A percentile compares a stretch with the other conserved stretches of the same genome.
These are phyloP conservation scores for Spheniscus humboldti DNA, from an alignment of 2,797 vertebrate species.

Conservation along the genomic window DNA sequence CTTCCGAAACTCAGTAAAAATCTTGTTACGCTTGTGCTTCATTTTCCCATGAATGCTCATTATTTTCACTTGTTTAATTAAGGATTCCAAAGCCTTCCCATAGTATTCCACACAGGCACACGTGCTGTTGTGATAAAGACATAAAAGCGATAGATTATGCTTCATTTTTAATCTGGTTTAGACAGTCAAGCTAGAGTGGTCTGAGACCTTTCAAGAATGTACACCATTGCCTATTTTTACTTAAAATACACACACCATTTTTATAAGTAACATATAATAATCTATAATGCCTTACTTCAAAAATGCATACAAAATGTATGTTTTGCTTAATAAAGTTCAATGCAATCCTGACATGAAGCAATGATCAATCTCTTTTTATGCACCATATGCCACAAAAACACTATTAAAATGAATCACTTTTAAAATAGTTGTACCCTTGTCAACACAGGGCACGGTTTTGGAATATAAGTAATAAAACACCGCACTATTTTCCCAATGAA, in stretches of 20 bases:
- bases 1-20: constrained; percentile 87
- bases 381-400: background rate
- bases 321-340: background rate
- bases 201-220: background rate
- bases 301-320: background rate
- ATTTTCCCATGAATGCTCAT: constrained; percentile 95
- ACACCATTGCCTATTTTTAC: background rate
- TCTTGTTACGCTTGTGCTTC: constrained; percentile 92
- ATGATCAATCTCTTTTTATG: background rate
- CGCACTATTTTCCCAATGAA: background rate
- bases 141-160: background rate
- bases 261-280: background rate
- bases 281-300: background rate
- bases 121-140: constrained; percentile 73
- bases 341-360: background rate
- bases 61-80: constrained; percentile 81
- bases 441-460: background rate
- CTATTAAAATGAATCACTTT: background rate
- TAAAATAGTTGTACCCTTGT: background rate
- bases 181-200: background rate
- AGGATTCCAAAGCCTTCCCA: constrained; percentile 84
- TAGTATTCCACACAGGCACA: constrained; percentile 97
- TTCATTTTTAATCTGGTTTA: background rate
- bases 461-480: background rate
- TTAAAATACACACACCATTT: background rate